Evolutionary conservation across 2,797 vertebrate species (phyloP).

Genomic region (Chloroceryle inda): DNA sequence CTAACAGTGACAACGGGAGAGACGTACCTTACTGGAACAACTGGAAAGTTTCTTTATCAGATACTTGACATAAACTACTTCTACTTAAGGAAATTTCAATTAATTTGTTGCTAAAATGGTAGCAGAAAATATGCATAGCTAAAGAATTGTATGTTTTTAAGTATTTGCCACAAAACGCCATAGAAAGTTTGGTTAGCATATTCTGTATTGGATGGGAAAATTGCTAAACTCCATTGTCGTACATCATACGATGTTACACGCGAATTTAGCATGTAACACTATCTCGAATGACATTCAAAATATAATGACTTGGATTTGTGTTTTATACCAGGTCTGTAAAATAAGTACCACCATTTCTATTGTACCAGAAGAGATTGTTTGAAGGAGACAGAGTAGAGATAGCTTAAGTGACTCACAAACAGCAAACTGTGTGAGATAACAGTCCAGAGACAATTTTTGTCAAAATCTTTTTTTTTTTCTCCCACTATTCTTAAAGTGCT

Average conservation of each 20-base stretch:
- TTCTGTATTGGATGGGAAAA: neutral
- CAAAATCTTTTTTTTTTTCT: neutral
- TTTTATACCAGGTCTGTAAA: neutral
- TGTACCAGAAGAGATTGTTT: neutral
- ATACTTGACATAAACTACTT: neutral
- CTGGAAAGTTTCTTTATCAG: neutral
- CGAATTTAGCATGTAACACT: neutral
- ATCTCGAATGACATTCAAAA: neutral
- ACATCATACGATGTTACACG: neutral
- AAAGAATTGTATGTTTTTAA: neutral
- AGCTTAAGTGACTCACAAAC: neutral
- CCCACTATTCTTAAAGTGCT: neutral
- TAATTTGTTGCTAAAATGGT: neutral
- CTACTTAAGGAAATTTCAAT: neutral
- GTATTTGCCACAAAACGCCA: neutral
- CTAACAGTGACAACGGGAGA: neutral
- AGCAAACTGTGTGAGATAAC: neutral
- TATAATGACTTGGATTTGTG: neutral
- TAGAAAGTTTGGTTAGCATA: slow-evolving; percentile 24
- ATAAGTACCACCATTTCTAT: neutral
- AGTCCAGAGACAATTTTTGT: neutral
- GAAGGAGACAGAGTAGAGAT: fast-evolving
- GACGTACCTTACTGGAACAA: neutral
- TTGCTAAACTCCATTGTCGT: neutral
- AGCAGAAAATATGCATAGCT: neutral